A percentile compares a stretch with the other conserved stretches of the same genome.
phyloP scores from a whole-genome alignment of 2,888 invertebrate genomes.

The Eupithecia pulchellata region DNA sequence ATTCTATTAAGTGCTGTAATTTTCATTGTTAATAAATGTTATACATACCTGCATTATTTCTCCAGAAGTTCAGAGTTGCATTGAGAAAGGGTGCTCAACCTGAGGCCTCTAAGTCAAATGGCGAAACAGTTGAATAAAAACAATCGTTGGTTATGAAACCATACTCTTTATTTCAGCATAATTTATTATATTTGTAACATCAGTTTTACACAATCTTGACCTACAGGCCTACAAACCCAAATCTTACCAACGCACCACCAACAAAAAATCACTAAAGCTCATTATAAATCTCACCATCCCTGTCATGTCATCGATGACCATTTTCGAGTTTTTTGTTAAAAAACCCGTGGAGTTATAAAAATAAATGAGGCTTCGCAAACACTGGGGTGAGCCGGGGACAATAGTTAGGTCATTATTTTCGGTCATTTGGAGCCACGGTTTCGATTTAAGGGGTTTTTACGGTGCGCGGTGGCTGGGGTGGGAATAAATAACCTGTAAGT shows the following conservation, averaged over 20 bases:
- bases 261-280: slow-evolving; percentile 45
- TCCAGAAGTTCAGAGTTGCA: too few relatives aligned
- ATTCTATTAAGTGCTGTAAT: too few relatives aligned
- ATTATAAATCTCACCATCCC: slow-evolving; percentile 68
- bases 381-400: slow-evolving; percentile 73
- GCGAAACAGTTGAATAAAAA: too few relatives aligned
- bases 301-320: slow-evolving; percentile 64
- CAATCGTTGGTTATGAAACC: too few relatives aligned
- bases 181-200: too few relatives aligned
- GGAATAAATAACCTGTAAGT: slow-evolving; percentile 70
- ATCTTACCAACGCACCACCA: background rate
- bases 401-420: slow-evolving; percentile 83
- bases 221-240: background rate
- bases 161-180: too few relatives aligned
- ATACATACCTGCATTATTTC: too few relatives aligned
- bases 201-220: background rate
- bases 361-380: slow-evolving; percentile 79
- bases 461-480: slow-evolving; percentile 51
- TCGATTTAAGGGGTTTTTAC: slow-evolving; percentile 59
- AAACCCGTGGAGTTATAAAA: slow-evolving; percentile 77
- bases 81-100: too few relatives aligned
- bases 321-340: slow-evolving; percentile 70
- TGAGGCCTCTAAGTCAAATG: too few relatives aligned
- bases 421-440: slow-evolving; percentile 77
- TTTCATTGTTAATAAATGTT: too few relatives aligned